Conservation (phyloP, 2,888 invertebrate species). For the Diadegma fenestrale region DNA sequence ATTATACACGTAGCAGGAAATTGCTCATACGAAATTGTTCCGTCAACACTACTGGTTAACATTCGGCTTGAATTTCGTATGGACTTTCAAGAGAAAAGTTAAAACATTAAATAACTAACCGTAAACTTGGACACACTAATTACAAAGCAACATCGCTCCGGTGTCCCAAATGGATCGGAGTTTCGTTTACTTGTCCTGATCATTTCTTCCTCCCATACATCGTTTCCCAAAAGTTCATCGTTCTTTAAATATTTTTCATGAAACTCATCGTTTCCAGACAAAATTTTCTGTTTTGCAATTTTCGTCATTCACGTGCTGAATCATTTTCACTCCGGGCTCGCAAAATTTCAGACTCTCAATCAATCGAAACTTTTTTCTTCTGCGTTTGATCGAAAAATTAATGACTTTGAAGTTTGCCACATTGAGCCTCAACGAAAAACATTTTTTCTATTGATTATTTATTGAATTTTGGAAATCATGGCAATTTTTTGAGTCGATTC, state of each 20-base stretch:
- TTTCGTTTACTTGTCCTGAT: neutral
- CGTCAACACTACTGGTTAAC: conserved; percentile 10
- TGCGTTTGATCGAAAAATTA: too few relatives aligned
- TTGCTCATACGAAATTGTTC: conserved; percentile 20
- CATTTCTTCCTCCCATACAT: neutral
- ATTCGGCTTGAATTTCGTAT: conserved; percentile 10
- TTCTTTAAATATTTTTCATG: neutral
- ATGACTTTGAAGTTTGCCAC: too few relatives aligned
- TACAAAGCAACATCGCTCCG: neutral
- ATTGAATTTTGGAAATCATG: too few relatives aligned
- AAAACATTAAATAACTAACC: neutral
- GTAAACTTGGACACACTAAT: conserved; percentile 6
- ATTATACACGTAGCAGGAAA: neutral
- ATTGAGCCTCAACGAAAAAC: too few relatives aligned
- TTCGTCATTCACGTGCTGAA: too few relatives aligned
- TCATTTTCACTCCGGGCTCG: too few relatives aligned
- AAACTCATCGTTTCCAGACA: neutral
- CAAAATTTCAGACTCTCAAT: too few relatives aligned
- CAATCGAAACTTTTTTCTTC: too few relatives aligned
- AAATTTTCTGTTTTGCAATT: neutral
- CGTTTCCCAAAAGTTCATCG: neutral
- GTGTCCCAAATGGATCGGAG: neutral
- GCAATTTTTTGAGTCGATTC: too few relatives aligned
- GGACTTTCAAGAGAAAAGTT: neutral
- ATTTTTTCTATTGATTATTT: too few relatives aligned